Conservation (phyloP, 2,113 vertebrate genomes). For the Cromileptes altivelis region DNA sequence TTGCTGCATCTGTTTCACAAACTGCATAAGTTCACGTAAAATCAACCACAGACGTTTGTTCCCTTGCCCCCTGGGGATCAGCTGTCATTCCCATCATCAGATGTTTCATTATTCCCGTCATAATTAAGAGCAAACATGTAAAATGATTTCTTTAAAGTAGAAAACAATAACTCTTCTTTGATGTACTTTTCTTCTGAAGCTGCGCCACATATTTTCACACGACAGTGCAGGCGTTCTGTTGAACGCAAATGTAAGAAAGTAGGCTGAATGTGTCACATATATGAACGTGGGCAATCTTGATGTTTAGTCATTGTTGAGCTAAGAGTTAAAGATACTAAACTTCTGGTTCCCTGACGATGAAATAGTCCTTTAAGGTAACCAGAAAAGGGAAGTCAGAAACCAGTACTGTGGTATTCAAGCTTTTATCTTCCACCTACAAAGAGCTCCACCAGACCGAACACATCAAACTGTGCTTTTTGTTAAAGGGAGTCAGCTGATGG, state of each 20-base stretch:
- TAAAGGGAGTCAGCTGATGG: slow-evolving; percentile 37
- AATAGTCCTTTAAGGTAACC: slow-evolving; percentile 23
- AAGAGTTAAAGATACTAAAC: neutral
- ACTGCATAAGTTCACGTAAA: neutral
- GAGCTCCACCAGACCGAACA: slow-evolving; percentile 51
- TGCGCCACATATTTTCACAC: slow-evolving; percentile 23
- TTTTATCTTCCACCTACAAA: slow-evolving; percentile 67
- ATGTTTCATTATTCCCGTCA: neutral
- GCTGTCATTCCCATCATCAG: slow-evolving; percentile 1
- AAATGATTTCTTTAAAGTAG: slow-evolving; percentile 2
- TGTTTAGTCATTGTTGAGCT: neutral
- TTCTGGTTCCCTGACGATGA: slow-evolving; percentile 19
- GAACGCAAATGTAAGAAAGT: slow-evolving; percentile 13
- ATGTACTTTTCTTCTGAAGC: slow-evolving; percentile 15
- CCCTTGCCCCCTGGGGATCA: neutral
- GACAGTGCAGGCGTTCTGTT: slow-evolving; percentile 23
- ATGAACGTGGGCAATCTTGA: slow-evolving; percentile 8
- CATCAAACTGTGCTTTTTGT: slow-evolving; percentile 58
- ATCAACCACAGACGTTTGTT: neutral
- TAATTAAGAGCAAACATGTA: neutral
- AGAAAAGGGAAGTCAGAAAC: slow-evolving; percentile 41
- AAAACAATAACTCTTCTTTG: slow-evolving; percentile 19
- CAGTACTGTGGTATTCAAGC: slow-evolving; percentile 40
- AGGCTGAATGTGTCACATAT: neutral
- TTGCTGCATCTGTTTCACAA: neutral